These are phyloP conservation scores for Chaetodon trifascialis DNA, from an alignment of 2,113 vertebrate genomes.

Conservation along the genomic window DNA sequence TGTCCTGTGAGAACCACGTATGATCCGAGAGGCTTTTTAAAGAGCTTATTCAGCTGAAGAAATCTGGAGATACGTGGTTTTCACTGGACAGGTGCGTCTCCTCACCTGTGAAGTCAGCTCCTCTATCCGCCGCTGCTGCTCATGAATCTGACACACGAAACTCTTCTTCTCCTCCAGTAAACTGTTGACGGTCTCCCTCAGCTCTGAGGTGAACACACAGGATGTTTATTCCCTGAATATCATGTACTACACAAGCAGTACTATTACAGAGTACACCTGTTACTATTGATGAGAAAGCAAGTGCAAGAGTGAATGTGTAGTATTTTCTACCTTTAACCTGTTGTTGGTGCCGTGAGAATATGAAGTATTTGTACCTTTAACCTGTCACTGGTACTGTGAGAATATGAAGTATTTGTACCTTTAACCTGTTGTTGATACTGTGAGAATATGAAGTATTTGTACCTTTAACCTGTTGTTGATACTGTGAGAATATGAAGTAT, in stretches of 20 bases:
- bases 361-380: no score
- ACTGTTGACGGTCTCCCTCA: slow-evolving; percentile 81
- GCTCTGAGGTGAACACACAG: slow-evolving; percentile 69
- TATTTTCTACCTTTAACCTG: no score
- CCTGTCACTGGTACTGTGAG: no score
- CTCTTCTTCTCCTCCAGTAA: slow-evolving; percentile 87
- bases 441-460: background rate
- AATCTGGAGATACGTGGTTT: no score
- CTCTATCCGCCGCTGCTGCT: slow-evolving; percentile 83
- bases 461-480: slow-evolving; percentile 88
- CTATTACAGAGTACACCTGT: background rate
- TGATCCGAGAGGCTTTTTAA: no score
- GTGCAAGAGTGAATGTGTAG: no score
- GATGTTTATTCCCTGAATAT: background rate
- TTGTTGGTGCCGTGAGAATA: no score
- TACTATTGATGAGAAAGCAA: no score
- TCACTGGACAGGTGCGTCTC: background rate
- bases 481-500: slow-evolving; percentile 66
- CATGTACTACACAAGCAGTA: background rate
- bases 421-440: no score
- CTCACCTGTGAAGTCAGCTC: slow-evolving; percentile 81
- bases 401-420: no score
- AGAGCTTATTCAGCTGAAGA: no score
- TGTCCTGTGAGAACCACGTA: no score
- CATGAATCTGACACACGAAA: slow-evolving; percentile 82